A percentile compares a stretch with the other conserved stretches of the same genome.
Evolutionary conservation across 2,797 vertebrate species (phyloP).

Genomic region (Lithobates sylvaticus): DNA sequence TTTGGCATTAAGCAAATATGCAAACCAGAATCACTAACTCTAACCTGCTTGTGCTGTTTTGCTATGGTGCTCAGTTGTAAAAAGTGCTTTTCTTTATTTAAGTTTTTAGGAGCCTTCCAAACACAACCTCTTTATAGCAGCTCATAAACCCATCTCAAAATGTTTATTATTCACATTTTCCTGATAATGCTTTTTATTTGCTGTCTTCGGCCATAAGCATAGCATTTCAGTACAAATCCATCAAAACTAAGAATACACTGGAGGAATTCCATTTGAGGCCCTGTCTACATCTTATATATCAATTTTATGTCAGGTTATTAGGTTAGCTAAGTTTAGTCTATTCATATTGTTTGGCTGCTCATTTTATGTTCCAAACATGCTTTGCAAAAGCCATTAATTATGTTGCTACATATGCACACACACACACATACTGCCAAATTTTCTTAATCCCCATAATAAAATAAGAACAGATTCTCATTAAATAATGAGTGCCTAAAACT

Average conservation of each 20-base stretch:
- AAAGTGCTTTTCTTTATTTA: constrained; percentile 24
- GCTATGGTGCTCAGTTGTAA: constrained; percentile 8
- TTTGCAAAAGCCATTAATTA: constrained; percentile 58
- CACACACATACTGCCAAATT: constrained; percentile 37
- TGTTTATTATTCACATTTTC: constrained; percentile 56
- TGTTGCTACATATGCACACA: constrained; percentile 3
- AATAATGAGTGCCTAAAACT: constrained; percentile 22
- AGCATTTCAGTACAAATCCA: constrained; percentile 52
- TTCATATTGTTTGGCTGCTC: constrained; percentile 55
- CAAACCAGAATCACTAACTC: constrained; percentile 24
- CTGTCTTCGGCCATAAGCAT: constrained; percentile 50
- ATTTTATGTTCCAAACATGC: constrained; percentile 53
- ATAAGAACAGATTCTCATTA: constrained; percentile 54
- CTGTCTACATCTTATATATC: constrained; percentile 56
- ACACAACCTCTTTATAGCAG: constrained; percentile 55
- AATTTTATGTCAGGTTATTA: constrained; percentile 61
- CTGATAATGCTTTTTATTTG: constrained; percentile 61
- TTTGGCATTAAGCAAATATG: constrained; percentile 16
- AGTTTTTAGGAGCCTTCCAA: constrained; percentile 48
- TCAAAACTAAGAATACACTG: constrained; percentile 53
- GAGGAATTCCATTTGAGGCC: constrained; percentile 50
- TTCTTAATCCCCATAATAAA: constrained; percentile 56
- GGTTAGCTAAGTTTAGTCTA: constrained; percentile 61
- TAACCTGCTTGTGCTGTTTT: constrained; percentile 3
- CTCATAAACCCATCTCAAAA: constrained; percentile 56